Conservation (phyloP, 2,888 invertebrate genomes). For the Spicauda simplicius region DNA sequence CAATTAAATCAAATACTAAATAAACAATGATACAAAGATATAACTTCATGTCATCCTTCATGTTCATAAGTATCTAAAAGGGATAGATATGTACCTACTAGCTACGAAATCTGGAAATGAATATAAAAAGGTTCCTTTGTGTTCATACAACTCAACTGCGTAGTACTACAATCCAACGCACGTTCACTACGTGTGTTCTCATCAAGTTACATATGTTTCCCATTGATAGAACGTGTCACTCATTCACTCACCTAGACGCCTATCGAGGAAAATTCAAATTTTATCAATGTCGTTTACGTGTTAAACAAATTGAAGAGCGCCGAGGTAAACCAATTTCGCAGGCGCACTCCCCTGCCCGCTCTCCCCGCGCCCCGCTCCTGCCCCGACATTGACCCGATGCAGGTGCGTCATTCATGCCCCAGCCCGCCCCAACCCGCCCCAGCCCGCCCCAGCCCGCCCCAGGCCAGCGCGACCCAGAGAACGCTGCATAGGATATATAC, state of each 20-base stretch:
- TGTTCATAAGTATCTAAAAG: no score
- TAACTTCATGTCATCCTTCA: no score
- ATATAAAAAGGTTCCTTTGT: no score
- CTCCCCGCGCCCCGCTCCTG: slow-evolving; percentile 15
- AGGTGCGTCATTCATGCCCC: slow-evolving; percentile 43
- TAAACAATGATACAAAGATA: no score
- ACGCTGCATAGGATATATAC: slow-evolving; percentile 2
- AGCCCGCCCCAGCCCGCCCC: slow-evolving; percentile 6
- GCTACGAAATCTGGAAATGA: no score
- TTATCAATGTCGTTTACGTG: slow-evolving; percentile 32
- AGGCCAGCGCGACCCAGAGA: neutral
- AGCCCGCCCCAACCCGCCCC: slow-evolving; percentile 22
- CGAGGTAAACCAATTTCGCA: slow-evolving; percentile 36
- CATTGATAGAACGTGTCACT: neutral
- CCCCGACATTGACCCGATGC: slow-evolving; percentile 43
- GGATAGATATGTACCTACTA: no score
- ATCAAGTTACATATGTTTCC: neutral
- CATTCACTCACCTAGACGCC: neutral
- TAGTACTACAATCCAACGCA: neutral
- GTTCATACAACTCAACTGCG: neutral
- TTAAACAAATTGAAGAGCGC: slow-evolving; percentile 33
- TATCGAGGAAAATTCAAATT: slow-evolving; percentile 26
- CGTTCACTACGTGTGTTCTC: neutral
- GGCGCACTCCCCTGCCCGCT: slow-evolving; percentile 14
- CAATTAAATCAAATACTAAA: no score